These are phyloP conservation scores for Andrena minutula DNA, from an alignment of 2,888 invertebrate species.

Conservation along the genomic window DNA sequence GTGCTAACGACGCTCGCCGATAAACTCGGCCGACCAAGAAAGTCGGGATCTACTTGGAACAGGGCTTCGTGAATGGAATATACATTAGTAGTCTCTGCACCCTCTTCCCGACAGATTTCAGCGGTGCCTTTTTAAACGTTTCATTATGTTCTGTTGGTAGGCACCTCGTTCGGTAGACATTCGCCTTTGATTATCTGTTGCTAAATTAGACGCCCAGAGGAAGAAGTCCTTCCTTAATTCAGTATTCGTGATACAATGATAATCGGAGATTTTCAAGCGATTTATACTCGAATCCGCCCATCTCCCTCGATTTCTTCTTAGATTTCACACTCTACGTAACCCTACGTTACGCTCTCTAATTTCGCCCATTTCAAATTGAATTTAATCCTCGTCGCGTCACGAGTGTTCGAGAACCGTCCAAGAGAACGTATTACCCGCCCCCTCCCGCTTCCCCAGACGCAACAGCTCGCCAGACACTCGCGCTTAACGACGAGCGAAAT, in stretches of 20 bases:
- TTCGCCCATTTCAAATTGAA: neutral
- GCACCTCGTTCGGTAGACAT: neutral
- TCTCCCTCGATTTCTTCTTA: neutral
- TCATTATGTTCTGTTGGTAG: neutral
- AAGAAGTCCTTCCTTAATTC: too few relatives aligned
- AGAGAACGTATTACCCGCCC: neutral
- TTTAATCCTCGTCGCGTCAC: neutral
- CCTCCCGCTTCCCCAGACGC: neutral
- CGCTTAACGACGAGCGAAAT: conserved; percentile 26
- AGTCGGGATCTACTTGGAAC: conserved; percentile 42
- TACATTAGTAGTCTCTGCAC: conserved; percentile 22
- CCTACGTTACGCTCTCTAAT: neutral
- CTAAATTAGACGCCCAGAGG: too few relatives aligned
- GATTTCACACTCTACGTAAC: neutral
- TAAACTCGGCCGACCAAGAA: conserved; percentile 55
- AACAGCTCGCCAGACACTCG: neutral
- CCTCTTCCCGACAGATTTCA: conserved; percentile 18
- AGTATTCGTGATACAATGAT: too few relatives aligned
- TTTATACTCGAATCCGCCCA: neutral
- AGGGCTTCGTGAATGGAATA: conserved; percentile 46
- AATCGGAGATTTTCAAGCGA: neutral
- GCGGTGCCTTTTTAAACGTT: neutral
- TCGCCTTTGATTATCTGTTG: neutral
- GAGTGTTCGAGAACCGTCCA: neutral
- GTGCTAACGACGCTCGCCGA: conserved; percentile 58